A percentile compares a stretch with the other conserved stretches of the same genome.
Evolutionary conservation across 37 sponge, comb jelly and placozoan genomes (phyloP).

Genomic region (Chondrilla cf. caribensis): DNA sequence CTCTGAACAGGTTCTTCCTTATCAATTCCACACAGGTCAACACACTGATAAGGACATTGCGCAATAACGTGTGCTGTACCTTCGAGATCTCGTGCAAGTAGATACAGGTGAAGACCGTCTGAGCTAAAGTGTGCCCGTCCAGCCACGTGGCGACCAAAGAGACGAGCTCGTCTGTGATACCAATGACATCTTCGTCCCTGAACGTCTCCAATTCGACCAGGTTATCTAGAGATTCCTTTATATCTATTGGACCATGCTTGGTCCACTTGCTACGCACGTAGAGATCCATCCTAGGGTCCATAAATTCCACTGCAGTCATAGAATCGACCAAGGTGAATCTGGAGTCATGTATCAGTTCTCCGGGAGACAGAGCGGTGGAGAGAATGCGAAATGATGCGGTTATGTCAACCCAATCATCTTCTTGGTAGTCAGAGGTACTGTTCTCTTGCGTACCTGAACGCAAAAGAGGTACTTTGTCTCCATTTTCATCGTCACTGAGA

Average conservation of each 20-base stretch:
- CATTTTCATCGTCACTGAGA: not conserved
- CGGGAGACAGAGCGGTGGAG: constrained; percentile 36
- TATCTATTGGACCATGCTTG: not conserved
- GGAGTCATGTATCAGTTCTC: constrained; percentile 74
- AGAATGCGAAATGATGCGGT: constrained; percentile 39
- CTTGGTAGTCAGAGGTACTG: not conserved
- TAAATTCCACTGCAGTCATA: constrained; percentile 95
- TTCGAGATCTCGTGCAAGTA: constrained; percentile 57
- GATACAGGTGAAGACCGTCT: constrained; percentile 95
- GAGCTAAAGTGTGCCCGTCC: constrained; percentile 89
- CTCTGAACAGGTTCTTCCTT: constrained; percentile 44
- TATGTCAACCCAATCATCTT: constrained; percentile 63
- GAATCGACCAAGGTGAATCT: constrained; percentile 91
- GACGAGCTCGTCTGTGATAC: constrained; percentile 88
- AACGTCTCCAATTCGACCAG: constrained; percentile 58
- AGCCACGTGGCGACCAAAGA: constrained; percentile 93
- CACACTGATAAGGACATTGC: constrained; percentile 37
- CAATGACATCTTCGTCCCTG: constrained; percentile 60
- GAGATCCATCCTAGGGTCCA: constrained; percentile 94
- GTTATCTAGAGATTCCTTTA: constrained; percentile 57
- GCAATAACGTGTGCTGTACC: constrained; percentile 53
- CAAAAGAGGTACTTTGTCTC: too few relatives aligned
- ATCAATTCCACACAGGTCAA: constrained; percentile 60
- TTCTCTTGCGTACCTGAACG: too few relatives aligned
- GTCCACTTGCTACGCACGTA: constrained; percentile 24